phyloP scores from a whole-genome alignment of 2,797 vertebrate genomes.

The Gambelia wislizenii region DNA sequence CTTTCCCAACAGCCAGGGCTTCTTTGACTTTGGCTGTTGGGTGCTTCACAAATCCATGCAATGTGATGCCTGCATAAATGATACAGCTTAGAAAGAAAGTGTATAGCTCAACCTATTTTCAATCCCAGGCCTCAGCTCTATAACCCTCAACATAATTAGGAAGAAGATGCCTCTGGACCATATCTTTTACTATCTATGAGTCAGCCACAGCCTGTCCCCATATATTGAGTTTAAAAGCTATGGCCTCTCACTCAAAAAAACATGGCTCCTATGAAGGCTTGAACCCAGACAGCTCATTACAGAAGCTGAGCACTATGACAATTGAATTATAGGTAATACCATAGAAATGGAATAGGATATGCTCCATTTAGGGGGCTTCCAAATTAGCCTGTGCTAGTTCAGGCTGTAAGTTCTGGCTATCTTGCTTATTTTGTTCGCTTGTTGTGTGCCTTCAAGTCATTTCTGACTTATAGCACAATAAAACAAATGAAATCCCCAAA shows the following conservation, averaged over 20 bases:
- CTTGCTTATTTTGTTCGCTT: no score
- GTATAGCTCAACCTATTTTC: no score
- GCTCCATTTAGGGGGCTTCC: background rate
- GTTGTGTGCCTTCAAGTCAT: no score
- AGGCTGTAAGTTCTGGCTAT: no score
- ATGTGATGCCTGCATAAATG: no score
- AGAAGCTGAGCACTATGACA: background rate
- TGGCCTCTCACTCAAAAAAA: background rate
- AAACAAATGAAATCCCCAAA: no score
- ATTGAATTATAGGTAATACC: background rate
- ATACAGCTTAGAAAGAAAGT: background rate
- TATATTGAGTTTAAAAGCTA: background rate
- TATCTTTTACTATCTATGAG: background rate
- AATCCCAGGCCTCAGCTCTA: background rate
- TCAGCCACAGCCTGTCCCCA: background rate
- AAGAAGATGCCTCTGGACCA: background rate
- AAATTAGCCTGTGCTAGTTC: background rate
- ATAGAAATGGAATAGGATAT: background rate
- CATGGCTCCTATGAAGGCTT: background rate
- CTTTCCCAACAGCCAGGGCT: background rate
- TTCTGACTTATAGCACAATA: no score
- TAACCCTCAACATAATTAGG: background rate
- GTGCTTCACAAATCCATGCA: no score
- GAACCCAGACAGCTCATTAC: background rate
- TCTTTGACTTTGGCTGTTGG: background rate